phyloP scores from a whole-genome alignment of 2,888 invertebrate species.

The Drosophila paramelanica region DNA sequence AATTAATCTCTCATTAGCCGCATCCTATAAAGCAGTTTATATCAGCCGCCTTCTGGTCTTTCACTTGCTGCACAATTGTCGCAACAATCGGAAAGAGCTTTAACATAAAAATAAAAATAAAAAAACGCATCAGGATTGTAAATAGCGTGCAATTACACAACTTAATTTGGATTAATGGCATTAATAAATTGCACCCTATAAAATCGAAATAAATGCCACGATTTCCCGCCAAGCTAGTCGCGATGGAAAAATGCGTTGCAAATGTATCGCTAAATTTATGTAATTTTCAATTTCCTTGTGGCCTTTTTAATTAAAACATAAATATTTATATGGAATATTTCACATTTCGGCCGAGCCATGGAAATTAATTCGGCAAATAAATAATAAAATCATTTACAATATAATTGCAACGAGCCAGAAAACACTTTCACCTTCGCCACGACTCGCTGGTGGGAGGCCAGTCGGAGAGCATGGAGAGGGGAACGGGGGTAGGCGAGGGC shows the following conservation, averaged over 20 bases:
- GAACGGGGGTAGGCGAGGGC: constrained; percentile 2
- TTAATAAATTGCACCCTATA: constrained; percentile 69
- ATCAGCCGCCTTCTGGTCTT: constrained; percentile 3
- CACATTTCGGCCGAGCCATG: constrained; percentile 44
- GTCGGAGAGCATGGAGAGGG: neutral
- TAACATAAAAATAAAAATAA: too few species aligned
- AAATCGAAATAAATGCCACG: constrained; percentile 53
- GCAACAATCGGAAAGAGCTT: neutral
- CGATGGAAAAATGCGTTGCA: constrained; percentile 38
- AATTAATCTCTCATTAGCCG: constrained; percentile 1
- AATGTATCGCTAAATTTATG: constrained; percentile 60
- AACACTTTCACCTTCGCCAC: constrained; percentile 79
- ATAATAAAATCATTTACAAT: constrained; percentile 80
- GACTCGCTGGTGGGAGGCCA: constrained; percentile 7
- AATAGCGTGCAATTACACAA: constrained; percentile 46
- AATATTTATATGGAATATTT: constrained; percentile 79
- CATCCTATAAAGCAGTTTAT: neutral
- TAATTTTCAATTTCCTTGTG: constrained; percentile 75
- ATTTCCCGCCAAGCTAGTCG: constrained; percentile 31
- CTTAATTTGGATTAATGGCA: constrained; percentile 64
- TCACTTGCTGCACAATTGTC: neutral
- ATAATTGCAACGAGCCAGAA: constrained; percentile 67
- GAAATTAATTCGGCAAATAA: constrained; percentile 79
- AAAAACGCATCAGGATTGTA: constrained; percentile 4
- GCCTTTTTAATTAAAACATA: constrained; percentile 79